A percentile compares a stretch with the other conserved stretches of the same genome.
Evolutionary conservation across 1,140 invertebrate species (phyloP).

Genomic region (Macrobrachium rosenbergii): DNA sequence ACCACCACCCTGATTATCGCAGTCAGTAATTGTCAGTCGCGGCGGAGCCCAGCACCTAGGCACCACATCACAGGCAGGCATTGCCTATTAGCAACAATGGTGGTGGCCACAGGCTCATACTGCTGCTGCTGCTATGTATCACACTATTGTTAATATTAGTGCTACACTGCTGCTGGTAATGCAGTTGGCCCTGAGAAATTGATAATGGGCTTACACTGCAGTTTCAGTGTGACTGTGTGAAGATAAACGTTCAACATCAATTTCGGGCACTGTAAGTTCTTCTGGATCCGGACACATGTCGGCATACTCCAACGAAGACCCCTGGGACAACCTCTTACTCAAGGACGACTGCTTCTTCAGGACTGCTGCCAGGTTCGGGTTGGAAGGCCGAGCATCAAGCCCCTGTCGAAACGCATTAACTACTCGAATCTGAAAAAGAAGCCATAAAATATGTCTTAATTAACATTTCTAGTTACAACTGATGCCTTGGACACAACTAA

Average conservation of each 20-base stretch:
- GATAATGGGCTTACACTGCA: constrained; percentile 79
- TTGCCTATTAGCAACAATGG: constrained; percentile 55
- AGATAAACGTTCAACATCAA: constrained; percentile 90
- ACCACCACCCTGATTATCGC: constrained; percentile 57
- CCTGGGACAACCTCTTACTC: constrained; percentile 89
- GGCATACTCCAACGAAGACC: constrained; percentile 91
- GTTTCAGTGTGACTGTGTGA: constrained; percentile 94
- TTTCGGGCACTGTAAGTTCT: constrained; percentile 88
- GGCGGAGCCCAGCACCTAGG: constrained; percentile 58
- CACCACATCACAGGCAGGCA: constrained; percentile 57
- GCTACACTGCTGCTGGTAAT: constrained; percentile 59
- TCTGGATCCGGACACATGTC: constrained; percentile 83
- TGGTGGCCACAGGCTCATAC: constrained; percentile 55
- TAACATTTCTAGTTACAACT: constrained; percentile 14
- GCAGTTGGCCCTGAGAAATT: constrained; percentile 62
- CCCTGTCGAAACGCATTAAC: constrained; percentile 99
- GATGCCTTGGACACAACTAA: constrained; percentile 63
- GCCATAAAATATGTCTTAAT: constrained; percentile 47
- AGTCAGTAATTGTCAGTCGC: constrained; percentile 57
- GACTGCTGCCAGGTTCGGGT: constrained; percentile 88
- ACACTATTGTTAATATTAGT: constrained; percentile 53
- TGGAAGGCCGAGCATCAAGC: constrained; percentile 93
- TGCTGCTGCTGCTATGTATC: constrained; percentile 56
- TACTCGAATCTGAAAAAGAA: constrained; percentile 92
- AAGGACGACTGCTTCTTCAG: constrained; percentile 89